Percentiles rank a stretch among this genome's conserved stretches.
These are phyloP conservation scores for Ligdia adustata DNA, from an alignment of 2,888 invertebrate genomes.

Conservation along the genomic window DNA sequence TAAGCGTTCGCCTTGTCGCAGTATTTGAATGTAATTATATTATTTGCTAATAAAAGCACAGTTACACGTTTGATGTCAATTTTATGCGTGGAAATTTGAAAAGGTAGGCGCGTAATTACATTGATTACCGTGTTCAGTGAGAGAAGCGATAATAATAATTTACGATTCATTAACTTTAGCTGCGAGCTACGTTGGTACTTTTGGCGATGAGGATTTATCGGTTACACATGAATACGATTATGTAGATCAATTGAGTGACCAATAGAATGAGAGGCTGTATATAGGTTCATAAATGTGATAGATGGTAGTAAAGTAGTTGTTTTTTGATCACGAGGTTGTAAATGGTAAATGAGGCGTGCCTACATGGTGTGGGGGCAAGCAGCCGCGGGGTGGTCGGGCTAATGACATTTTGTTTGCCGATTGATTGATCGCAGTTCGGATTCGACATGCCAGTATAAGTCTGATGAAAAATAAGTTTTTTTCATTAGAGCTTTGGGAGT, in stretches of 20 bases:
- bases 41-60: slow-evolving; percentile 37
- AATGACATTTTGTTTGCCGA: slow-evolving; percentile 48
- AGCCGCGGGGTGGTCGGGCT: slow-evolving; percentile 34
- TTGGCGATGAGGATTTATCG: slow-evolving; percentile 30
- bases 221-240: slow-evolving; percentile 21
- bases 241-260: slow-evolving; percentile 1
- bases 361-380: slow-evolving; percentile 25
- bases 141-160: slow-evolving; percentile 52
- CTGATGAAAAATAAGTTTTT: slow-evolving; percentile 10
- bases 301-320: slow-evolving; percentile 3
- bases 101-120: slow-evolving; percentile 53
- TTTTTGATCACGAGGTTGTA: slow-evolving; percentile 18
- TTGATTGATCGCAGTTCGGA: slow-evolving; percentile 47
- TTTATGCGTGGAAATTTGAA: slow-evolving; percentile 47
- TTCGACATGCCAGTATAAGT: slow-evolving; percentile 35
- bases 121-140: slow-evolving; percentile 53
- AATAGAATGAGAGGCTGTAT: neutral
- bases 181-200: slow-evolving; percentile 43
- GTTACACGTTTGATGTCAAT: slow-evolving; percentile 46
- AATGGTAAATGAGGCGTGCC: slow-evolving; percentile 12
- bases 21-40: slow-evolving; percentile 19
- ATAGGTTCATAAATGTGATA: neutral
- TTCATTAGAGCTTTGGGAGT: neutral
- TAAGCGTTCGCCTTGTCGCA: slow-evolving; percentile 19
- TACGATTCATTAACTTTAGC: slow-evolving; percentile 56